phyloP scores from a whole-genome alignment of 2,888 invertebrate species.

The Sipha maydis region DNA sequence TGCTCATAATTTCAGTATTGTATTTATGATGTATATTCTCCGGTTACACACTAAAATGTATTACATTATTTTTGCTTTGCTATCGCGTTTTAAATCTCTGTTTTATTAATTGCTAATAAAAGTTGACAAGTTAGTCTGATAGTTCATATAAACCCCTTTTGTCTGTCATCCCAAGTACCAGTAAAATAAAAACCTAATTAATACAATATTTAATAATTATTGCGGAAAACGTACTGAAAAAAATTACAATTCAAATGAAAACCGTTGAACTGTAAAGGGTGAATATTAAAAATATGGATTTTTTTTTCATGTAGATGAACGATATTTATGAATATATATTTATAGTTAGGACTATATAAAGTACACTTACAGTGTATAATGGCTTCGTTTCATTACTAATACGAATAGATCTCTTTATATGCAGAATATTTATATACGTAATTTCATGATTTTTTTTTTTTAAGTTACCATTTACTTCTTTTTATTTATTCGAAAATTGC shows the following conservation, averaged over 20 bases:
- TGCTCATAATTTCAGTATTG: not conserved
- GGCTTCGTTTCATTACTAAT: slow-evolving; percentile 21
- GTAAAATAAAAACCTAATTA: slow-evolving; percentile 23
- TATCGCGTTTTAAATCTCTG: not conserved
- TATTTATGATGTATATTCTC: not conserved
- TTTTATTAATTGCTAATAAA: slow-evolving; percentile 1
- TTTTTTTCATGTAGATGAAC: slow-evolving; percentile 8
- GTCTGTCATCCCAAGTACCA: not conserved
- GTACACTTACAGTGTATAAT: not conserved
- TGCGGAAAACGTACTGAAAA: not conserved
- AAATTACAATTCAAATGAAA: slow-evolving; percentile 13
- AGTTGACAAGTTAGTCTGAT: not conserved
- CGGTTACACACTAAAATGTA: not conserved
- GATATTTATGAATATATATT: not conserved
- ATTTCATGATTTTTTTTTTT: not conserved
- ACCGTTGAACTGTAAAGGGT: slow-evolving; percentile 32
- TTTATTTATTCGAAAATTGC: slow-evolving; percentile 10
- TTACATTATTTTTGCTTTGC: not conserved
- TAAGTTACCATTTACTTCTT: not conserved
- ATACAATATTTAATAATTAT: slow-evolving; percentile 35
- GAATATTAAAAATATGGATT: slow-evolving; percentile 27
- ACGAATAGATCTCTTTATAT: not conserved
- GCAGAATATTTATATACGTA: not conserved
- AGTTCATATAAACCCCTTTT: not conserved
- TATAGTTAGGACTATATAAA: not conserved